Base-by-base conservation (phyloP, 2,113 vertebrate species). In the Lepus americanus region DNA sequence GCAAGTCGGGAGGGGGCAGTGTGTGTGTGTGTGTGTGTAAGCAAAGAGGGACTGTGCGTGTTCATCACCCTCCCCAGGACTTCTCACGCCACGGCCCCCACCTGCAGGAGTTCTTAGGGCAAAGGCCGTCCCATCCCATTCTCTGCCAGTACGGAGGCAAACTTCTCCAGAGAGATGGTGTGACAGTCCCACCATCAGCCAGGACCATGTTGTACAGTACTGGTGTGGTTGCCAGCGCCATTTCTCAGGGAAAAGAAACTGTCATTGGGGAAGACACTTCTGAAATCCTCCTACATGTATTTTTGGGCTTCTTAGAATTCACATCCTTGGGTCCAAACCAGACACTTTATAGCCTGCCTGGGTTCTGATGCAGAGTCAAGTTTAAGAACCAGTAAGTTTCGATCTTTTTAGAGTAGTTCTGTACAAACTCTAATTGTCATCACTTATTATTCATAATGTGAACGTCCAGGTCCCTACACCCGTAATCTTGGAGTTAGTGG, bases 281-380 rank as follows among this genome's bases (percentile, higher is more conserved):
- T 66, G 19, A 66, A 63, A 51, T 36, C n/a, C n/a, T 55, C 17
- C 20, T 55, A 27, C 10, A 64, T 53, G 79, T 78, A 55, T 66
- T 77, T 11, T 49, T 39, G 72, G 25, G n/a, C 70, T 92, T 95
- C 36, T n/a, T 55, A 76, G 86, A 95, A 78, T 63, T 29, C 64
- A 39, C 23, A 33, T 92, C 79, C 51, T 59, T 82, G 51, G 33
- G 27, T 29, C 77, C 59, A 23, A 70, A 86, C 25, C 67, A 63
- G 31, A 81, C 4, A 51, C 49, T 69, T 82, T 44, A 53, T 17
- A 64, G 49, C 13, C 25, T 89, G 31, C 14, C 63, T 53, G 36
- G 25, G 63, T 83, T 77, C 80, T 73, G 67, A 87, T 0, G 22
- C 31, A 53, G n/a, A 39, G 53, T 67, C 78, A 82, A 53, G 33